Evolutionary conservation across 2,888 invertebrate genomes (phyloP), one percentile per base, ranked within the genome.

Genomic region (Lochmaea capreae): DNA sequence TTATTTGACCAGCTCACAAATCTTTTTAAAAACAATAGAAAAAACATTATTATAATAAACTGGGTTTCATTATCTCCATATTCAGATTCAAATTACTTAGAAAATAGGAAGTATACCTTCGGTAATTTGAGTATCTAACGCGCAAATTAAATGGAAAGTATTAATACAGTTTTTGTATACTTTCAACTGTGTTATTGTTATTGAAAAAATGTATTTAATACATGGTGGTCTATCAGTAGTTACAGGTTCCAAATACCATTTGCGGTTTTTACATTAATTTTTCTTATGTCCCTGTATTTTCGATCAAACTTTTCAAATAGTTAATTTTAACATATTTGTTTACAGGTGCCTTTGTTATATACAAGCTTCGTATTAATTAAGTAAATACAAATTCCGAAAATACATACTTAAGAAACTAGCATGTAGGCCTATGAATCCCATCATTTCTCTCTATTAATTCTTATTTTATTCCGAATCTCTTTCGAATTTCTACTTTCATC

Each of bases 41-140:
- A 3, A 39, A 61, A 39, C 26, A 33, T 39, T 26, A 33, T 12
- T 11, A 22, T 43, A 59, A 67, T 59, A 43, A 59, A 67, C n/a
- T 26, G 59, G 52, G 18, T 67, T 46, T 46, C 5, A 46, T 43
- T 59, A 43, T 16, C 9, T 4, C 6, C 14, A 18, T 14, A 43
- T 57, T 57, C 22, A 43, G 59, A n/a, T 18, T 67, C 46, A 61
- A 68, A 68, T 68, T 58, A 68, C 58, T 22, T 68, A 68, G 68
- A 67, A 67, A 68, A 68, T 68, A 68, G 67, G 69, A 69, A 69
- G 69, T 69, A 62, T 33, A 59, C 11, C 9, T 33, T 54, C 16
- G 16, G 39, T 61, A 61, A 61, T 61, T 61, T 61, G 10, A 61
- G n/a, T 18, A 39, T 16, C 61, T 61, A 61, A 61, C 33, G 18